Conservation (phyloP, 2,888 invertebrate species). For the Neoaliturus tenellus region DNA sequence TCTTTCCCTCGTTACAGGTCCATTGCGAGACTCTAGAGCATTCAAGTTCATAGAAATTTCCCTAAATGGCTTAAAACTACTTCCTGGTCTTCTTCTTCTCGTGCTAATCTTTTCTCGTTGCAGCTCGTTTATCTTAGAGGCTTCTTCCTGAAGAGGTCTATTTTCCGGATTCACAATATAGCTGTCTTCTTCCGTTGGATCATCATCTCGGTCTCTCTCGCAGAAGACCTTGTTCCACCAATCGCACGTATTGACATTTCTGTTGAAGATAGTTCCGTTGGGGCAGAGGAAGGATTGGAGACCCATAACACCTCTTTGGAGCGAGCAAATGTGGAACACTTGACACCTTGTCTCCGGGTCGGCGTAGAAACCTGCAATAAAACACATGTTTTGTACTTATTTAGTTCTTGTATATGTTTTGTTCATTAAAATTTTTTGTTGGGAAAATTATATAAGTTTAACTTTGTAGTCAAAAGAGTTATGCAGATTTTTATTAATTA, state of each 20-base stretch:
- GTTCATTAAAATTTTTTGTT: too few species aligned
- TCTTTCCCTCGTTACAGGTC: neutral
- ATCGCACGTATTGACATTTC: slow-evolving; percentile 17
- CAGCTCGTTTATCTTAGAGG: neutral
- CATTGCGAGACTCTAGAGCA: neutral
- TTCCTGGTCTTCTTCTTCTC: neutral
- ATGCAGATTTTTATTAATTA: too few species aligned
- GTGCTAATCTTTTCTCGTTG: neutral
- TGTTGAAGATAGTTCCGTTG: slow-evolving; percentile 27
- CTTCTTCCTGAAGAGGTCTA: neutral
- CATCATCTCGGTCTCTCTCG: neutral
- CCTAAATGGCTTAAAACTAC: neutral
- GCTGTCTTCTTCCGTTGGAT: neutral
- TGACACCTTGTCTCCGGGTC: slow-evolving; percentile 31
- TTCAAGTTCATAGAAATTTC: neutral
- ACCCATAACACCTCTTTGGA: neutral
- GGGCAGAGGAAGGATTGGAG: slow-evolving; percentile 42
- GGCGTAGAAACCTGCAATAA: slow-evolving; percentile 24
- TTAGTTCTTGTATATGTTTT: too few species aligned
- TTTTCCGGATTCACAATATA: neutral
- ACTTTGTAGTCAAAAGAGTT: too few species aligned
- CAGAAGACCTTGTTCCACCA: slow-evolving; percentile 42
- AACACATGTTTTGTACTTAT: neutral
- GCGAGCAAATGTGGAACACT: slow-evolving; percentile 28
- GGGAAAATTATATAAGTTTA: too few species aligned